Base-by-base conservation (phyloP, 2,888 invertebrate genomes). In the Encarsia formosa region DNA sequence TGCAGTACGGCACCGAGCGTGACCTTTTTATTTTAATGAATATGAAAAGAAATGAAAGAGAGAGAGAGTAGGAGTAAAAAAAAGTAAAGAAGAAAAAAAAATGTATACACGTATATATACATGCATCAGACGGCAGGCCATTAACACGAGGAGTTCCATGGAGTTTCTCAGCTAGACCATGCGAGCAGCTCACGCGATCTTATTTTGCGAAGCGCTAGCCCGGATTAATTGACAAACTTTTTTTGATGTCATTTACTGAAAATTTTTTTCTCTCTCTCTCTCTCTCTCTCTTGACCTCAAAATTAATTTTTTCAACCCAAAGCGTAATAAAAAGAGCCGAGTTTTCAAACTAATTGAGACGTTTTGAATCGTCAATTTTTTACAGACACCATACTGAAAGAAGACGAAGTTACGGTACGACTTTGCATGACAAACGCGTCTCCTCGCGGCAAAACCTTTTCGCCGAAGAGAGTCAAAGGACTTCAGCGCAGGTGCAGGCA, bases 11-110 rank as follows among this genome's bases (percentile, higher is more conserved):
- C 34, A 54, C 15, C 13, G 22, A 40, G 34, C 43, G 8, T 20
- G 26, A 18, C 38, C 48, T 48, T 49, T 55, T 51, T 52, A 49
- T 52, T 55, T 55, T 52, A 55, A 55, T 49, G 55, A 52, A 52
- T 55, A 48, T 49, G 44, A 52, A 52, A 51, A 48, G 40, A 18
- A 55, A 45, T 11, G 23, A 37, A 46, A 43, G 52, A 55, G 41
- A 15, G 23, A 37, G 49, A 43, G 52, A 15, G 37, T 26, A 32
- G 16, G 11, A 5, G 19, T 18, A 42, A 22, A 32, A 37, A 23
- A 24, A 35, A 38, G 44, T 26, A 31, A 49, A 55, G 49, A 45
- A 50, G 47, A 38, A 54, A 54, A 48, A 32, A 37, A 23, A 24
- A 35, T 37, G 44, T 26, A 31, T 45, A 55, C 48, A 45, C 46